phyloP scores from a whole-genome alignment of 2,797 vertebrate species.

The Eulemur coronatus region DNA sequence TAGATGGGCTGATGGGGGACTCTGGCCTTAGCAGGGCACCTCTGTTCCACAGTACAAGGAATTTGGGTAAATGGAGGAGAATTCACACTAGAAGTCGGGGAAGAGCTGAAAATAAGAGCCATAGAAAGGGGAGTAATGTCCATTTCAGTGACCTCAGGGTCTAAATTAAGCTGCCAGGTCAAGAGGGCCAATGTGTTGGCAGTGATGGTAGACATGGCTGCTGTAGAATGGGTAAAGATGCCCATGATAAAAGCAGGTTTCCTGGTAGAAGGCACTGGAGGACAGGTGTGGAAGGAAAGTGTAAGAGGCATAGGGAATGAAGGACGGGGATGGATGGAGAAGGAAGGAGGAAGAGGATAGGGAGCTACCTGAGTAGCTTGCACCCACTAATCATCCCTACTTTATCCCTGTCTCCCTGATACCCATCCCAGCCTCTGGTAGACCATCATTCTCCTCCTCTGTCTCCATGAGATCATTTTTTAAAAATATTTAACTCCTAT shows the following conservation, averaged over 20 bases:
- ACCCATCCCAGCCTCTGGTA: background rate
- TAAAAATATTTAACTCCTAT: background rate
- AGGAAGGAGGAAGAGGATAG: background rate
- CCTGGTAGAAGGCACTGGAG: too few species aligned
- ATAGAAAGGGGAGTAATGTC: background rate
- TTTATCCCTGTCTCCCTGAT: background rate
- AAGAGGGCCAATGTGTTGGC: slow-evolving; percentile 70
- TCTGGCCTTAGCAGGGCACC: background rate
- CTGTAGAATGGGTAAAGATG: too few species aligned
- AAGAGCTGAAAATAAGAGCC: background rate
- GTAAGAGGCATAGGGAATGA: too few species aligned
- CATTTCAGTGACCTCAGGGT: slow-evolving; percentile 72
- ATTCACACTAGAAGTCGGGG: slow-evolving; percentile 46
- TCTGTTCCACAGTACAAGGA: background rate
- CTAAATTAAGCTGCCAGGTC: slow-evolving; percentile 83
- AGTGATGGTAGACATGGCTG: background rate
- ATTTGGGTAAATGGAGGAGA: background rate
- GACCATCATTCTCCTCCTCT: background rate
- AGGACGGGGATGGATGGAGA: too few species aligned
- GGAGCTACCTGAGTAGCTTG: background rate
- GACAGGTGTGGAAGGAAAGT: too few species aligned
- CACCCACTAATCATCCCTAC: background rate
- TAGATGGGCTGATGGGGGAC: background rate
- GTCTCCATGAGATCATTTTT: background rate
- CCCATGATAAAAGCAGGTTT: too few species aligned